Conservation (phyloP, 2,113 vertebrate genomes). For the Empidonax alnorum region DNA sequence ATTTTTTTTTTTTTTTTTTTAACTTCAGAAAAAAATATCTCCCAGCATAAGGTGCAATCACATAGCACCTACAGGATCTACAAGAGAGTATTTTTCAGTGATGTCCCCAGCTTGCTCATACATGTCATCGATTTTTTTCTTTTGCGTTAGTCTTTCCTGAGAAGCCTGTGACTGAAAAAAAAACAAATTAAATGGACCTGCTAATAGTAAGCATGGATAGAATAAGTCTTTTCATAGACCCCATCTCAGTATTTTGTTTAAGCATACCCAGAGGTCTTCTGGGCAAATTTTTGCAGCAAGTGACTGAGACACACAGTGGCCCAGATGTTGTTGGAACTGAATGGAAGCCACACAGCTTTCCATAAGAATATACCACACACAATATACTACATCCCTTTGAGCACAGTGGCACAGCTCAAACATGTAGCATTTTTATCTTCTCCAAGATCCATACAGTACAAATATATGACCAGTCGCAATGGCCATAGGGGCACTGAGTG, state of each 20-base stretch:
- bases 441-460: not conserved
- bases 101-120: constrained; percentile 5
- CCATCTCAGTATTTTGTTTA: not conserved
- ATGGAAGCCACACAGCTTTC: not conserved
- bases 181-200: not conserved
- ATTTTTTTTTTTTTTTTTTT: not conserved
- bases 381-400: not conserved
- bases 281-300: not conserved
- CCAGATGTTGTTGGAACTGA: not conserved
- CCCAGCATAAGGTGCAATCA: not conserved
- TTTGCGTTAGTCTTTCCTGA: not conserved
- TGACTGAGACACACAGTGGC: not conserved
- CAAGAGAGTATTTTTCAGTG: not conserved
- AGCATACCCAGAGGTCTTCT: not conserved
- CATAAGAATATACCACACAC: not conserved
- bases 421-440: not conserved
- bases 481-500: not conserved
- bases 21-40: not conserved
- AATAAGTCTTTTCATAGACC: not conserved
- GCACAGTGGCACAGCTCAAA: not conserved
- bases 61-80: too few species aligned
- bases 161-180: not conserved
- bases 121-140: not conserved
- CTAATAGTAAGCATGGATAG: not conserved
- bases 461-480: not conserved